Evolutionary conservation across 1,140 invertebrate species (phyloP).

Genomic region (Bradysia coprophila): DNA sequence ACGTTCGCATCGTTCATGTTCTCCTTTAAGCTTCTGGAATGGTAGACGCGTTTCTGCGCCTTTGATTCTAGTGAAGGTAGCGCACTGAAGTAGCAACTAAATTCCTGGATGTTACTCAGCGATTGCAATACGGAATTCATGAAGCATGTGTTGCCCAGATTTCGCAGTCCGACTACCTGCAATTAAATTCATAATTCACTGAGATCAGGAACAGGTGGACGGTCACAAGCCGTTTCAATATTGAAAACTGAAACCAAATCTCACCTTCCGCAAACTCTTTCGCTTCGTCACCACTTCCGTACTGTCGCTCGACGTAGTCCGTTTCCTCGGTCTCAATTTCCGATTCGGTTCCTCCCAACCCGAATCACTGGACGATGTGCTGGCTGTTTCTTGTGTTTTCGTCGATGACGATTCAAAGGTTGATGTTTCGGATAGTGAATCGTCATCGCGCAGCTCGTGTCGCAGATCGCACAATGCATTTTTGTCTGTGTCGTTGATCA

Average conservation of each 20-base stretch:
- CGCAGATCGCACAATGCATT: conserved; percentile 39
- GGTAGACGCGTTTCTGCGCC: conserved; percentile 37
- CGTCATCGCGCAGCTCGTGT: conserved; percentile 22
- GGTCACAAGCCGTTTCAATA: too few relatives aligned
- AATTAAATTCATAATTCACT: too few relatives aligned
- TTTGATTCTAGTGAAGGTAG: conserved; percentile 47
- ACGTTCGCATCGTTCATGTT: conserved; percentile 46
- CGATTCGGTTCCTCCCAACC: conserved; percentile 13
- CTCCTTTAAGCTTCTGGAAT: conserved; percentile 38
- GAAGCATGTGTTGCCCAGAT: conserved; percentile 76
- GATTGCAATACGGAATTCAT: conserved; percentile 79
- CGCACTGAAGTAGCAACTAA: conserved; percentile 64
- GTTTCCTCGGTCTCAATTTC: conserved; percentile 25
- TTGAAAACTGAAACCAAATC: conserved; percentile 24
- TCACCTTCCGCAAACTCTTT: conserved; percentile 28
- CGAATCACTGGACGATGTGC: conserved; percentile 13
- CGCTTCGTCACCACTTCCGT: conserved; percentile 7
- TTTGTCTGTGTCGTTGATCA: conserved; percentile 49
- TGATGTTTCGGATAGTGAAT: conserved; percentile 11
- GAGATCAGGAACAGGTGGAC: too few relatives aligned
- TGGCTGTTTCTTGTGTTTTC: conserved; percentile 9
- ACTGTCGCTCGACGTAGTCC: conserved; percentile 35
- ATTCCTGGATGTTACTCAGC: conserved; percentile 70
- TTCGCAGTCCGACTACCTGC: conserved; percentile 57
- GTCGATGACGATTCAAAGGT: conserved; percentile 7